Evolutionary conservation across 2,888 invertebrate species (phyloP), one percentile per base, ranked within the genome.

Genomic region (Coronaproctus castanopsis): DNA sequence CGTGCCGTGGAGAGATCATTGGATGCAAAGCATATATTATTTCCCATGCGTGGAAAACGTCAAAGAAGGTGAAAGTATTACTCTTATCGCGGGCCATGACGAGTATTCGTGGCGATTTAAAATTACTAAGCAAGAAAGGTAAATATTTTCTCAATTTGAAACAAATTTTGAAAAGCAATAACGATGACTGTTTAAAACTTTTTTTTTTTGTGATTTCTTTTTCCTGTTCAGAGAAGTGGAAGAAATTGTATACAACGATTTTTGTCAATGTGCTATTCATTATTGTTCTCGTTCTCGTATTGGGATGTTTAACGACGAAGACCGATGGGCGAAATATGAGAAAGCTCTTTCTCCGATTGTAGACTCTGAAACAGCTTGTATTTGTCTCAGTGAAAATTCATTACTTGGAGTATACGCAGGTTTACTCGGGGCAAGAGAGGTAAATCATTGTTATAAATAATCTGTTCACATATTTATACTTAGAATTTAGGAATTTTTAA

Each of bases 11-110:
- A 78, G 97, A 51, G 97, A 98, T 74, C 98, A 98, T 71, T 98
- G 98, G 98, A 96, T 98, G 91, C 97, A 98, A 74, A 93, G 89
- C 0, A 79, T 93, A 23, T 98, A 95, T 74, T 93, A 90, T 70
- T 74, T 90, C 23, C 84, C 87, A 0, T 73, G 78, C 63, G 77
- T 81, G 62, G 62, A 80, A 0, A 65, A 71, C 1, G 71, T 92
- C 1, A 69, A 73, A 18, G 71, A 75, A 65, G 78, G 76, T 3
- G 72, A 81, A 8, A 75, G 79, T 65, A 72, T 86, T 20, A 75
- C 75, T 57, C 72, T 97, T 5, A 72, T 81, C 49, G 81, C 85
- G 55, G 80, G 80, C 67, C 95, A 95, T 70, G 96, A 97, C 72
- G 92, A 95, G 71, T 95, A 86, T 73, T 89, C 90, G 1, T 76